Evolutionary conservation across 2,797 vertebrate genomes (phyloP).

Genomic region (Calcarius lapponicus): DNA sequence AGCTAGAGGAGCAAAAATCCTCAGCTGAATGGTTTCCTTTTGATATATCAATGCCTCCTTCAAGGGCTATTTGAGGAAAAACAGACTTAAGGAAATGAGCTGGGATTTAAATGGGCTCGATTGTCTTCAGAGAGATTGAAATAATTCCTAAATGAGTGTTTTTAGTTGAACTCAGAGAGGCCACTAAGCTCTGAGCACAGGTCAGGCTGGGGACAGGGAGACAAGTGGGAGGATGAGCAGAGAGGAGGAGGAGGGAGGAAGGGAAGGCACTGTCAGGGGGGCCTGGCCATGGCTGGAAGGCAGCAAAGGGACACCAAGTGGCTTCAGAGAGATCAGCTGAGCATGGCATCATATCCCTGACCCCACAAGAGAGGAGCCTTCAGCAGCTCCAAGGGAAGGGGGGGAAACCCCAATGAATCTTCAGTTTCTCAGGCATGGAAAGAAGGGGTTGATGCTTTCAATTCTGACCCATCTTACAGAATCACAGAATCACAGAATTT

Average conservation of each 20-base stretch:
- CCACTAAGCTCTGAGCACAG: constrained; percentile 23
- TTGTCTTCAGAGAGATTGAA: constrained; percentile 58
- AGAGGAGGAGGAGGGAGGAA: neutral
- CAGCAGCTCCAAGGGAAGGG: neutral
- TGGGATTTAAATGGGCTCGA: constrained; percentile 28
- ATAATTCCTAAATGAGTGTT: constrained; percentile 44
- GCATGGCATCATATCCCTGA: neutral
- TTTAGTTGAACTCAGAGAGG: neutral
- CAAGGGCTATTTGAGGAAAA: constrained; percentile 39
- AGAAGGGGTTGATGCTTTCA: neutral
- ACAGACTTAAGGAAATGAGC: constrained; percentile 46
- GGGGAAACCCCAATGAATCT: too few relatives aligned
- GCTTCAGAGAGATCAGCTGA: neutral
- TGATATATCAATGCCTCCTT: constrained; percentile 49
- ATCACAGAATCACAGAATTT: too few relatives aligned
- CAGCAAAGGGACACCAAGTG: neutral
- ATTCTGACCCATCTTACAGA: neutral
- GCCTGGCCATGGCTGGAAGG: neutral
- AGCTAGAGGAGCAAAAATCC: neutral
- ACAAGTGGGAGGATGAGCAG: neutral
- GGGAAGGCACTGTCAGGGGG: neutral
- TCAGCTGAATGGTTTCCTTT: constrained; percentile 11
- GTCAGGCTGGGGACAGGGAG: constrained; percentile 13
- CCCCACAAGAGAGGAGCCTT: neutral
- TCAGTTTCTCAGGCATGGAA: fast-evolving